Conservation (phyloP, 1,140 invertebrate species). For the Lutraria rhynchaena region DNA sequence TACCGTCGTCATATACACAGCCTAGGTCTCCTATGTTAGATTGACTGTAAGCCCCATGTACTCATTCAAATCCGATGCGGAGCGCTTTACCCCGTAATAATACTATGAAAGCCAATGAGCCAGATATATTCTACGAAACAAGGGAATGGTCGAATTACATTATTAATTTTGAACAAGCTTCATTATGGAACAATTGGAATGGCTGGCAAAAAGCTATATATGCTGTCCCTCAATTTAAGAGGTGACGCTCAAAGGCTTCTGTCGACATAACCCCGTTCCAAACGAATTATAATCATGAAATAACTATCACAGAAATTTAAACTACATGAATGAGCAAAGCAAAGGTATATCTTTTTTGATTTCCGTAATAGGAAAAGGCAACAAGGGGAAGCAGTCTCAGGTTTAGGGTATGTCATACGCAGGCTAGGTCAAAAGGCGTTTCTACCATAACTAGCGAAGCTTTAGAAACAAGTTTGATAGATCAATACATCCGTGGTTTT, state of each 20-base stretch:
- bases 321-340: conserved; percentile 29
- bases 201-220: conserved; percentile 8
- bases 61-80: not conserved
- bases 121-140: conserved; percentile 51
- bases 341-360: conserved; percentile 16
- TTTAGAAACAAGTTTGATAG: conserved; percentile 19
- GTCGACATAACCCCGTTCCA: not conserved
- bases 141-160: conserved; percentile 55
- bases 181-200: conserved; percentile 39
- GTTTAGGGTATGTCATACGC: conserved; percentile 40
- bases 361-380: conserved; percentile 12
- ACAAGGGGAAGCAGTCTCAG: conserved; percentile 1
- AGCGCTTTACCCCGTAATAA: not conserved
- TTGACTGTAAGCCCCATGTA: too few relatives aligned
- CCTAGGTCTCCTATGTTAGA: too few relatives aligned
- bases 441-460: not conserved
- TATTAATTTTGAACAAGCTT: conserved; percentile 54
- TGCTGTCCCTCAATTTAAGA: conserved; percentile 31
- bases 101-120: not conserved
- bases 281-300: conserved; percentile 8
- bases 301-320: conserved; percentile 14
- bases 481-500: conserved; percentile 17
- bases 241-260: conserved; percentile 35
- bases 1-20: too few relatives aligned
- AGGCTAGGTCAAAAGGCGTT: conserved; percentile 30